Evolutionary conservation across 2,797 vertebrate genomes (phyloP).

Genomic region (Chiloscyllium punctatum): DNA sequence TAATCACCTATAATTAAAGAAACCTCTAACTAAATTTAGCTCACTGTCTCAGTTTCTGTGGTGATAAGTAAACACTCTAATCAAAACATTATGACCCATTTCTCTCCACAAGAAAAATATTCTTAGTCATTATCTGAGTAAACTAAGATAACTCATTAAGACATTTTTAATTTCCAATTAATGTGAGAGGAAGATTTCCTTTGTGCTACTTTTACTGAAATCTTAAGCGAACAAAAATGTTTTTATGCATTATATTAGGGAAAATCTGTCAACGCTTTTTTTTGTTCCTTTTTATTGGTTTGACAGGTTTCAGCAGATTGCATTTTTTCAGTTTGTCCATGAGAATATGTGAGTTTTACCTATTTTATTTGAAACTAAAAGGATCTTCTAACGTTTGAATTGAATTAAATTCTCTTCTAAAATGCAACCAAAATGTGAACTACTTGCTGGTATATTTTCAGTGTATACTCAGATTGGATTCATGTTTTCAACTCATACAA

Average conservation of each 20-base stretch:
- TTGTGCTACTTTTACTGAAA: background rate
- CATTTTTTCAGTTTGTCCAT: background rate
- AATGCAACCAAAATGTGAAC: background rate
- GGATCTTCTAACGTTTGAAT: background rate
- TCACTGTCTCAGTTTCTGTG: constrained; percentile 58
- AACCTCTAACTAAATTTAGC: constrained; percentile 66
- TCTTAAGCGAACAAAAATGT: background rate
- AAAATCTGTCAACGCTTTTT: background rate
- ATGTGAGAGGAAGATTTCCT: background rate
- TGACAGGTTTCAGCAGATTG: background rate
- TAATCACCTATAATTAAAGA: constrained; percentile 75
- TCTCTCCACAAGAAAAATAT: constrained; percentile 15
- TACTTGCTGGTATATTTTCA: background rate
- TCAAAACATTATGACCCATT: constrained; percentile 24
- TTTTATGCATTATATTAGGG: background rate
- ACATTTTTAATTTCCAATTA: constrained; percentile 11
- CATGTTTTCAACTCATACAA: background rate
- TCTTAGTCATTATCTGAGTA: constrained; percentile 10
- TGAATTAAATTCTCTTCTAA: background rate
- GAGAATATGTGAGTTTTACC: background rate
- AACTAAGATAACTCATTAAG: constrained; percentile 24
- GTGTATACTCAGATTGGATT: background rate
- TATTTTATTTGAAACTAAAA: background rate
- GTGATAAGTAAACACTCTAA: constrained; percentile 24
- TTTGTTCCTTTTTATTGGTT: background rate